Evolutionary conservation across 2,888 invertebrate species (phyloP).

Genomic region (Osmoderma eremita): DNA sequence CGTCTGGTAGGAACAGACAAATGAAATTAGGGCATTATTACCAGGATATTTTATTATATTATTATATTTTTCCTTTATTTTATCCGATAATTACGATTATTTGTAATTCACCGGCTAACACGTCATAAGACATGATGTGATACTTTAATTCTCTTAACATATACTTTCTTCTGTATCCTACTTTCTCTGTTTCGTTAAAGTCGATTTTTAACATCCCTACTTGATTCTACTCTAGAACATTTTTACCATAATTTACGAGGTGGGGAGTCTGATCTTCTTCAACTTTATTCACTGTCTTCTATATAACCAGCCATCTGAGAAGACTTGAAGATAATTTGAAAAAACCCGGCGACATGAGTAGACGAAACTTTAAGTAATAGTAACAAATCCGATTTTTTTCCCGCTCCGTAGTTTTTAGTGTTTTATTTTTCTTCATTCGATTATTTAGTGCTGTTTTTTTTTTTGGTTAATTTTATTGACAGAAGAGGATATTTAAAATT

Average conservation of each 20-base stretch:
- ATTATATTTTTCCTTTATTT: background rate
- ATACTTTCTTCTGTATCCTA: constrained; percentile 53
- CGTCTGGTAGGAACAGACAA: background rate
- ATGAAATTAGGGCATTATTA: background rate
- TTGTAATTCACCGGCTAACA: constrained; percentile 46
- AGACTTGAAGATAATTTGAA: constrained; percentile 51
- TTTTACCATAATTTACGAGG: constrained; percentile 37
- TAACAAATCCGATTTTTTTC: too few relatives aligned
- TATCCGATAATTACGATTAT: constrained; percentile 5
- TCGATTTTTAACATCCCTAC: constrained; percentile 49
- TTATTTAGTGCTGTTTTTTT: constrained; percentile 44
- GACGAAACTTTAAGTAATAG: constrained; percentile 40
- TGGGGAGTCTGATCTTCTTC: constrained; percentile 49
- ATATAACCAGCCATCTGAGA: constrained; percentile 52
- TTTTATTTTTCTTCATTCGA: background rate
- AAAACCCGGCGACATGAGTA: constrained; percentile 49
- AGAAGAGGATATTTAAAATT: constrained; percentile 45
- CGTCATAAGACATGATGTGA: constrained; percentile 43
- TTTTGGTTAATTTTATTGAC: constrained; percentile 13
- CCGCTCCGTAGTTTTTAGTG: constrained; percentile 47
- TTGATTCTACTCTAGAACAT: constrained; percentile 36
- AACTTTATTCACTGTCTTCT: constrained; percentile 48
- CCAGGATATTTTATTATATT: background rate
- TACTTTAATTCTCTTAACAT: constrained; percentile 47
- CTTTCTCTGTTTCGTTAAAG: constrained; percentile 52